Evolutionary conservation across 2,888 invertebrate species (phyloP), one percentile per base, ranked within the genome.

Genomic region (Thumatha senex): DNA sequence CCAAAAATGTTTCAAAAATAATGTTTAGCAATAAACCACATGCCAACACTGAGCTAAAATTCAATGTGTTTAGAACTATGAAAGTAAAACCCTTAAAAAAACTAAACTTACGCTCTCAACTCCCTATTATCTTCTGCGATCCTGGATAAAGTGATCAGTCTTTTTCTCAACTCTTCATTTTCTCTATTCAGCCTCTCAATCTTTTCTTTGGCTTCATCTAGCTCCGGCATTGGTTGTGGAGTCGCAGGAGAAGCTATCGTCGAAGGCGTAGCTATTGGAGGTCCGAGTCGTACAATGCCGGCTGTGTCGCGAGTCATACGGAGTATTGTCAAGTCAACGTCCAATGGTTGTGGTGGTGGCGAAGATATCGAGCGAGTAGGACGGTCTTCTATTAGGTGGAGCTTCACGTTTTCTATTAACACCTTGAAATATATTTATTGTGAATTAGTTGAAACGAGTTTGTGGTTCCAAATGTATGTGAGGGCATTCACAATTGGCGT

Each of bases 341-440:
- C 95, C 14, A 97, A 90, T 0, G 97, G 97, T 59, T 96, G 93
- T 1, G 96, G 95, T 0, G 96, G 96, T 0, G 97, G 96, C 1
- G 96, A 96, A 5, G 96, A 96, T 30, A 89, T 89, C 58, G 96
- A 95, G 46, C 94, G 94, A 1, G 95, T 95, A 0, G 95, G 96
- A 45, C 97, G 93, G 89, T 98, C 98, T 86, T 98, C 98, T 72
- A 95, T 93, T 61, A 97, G 85, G 72, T 95, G 95, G 9, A 97
- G 82, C 50, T 94, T 94, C 42, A 97, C 93, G 78, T 96, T 96
- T 77, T 96, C 95, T 76, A 97, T 82, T 57, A 93, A 84, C 10
- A 96, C 92, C 96, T 43, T 38, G 36, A 38, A 38, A 43, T 18
- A n/a, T 44, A 3, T 12, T 13, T 3, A 13, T 35, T 12, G 1